phyloP scores from a whole-genome alignment of 2,888 invertebrate genomes.

The Pseudococcus longispinus region DNA sequence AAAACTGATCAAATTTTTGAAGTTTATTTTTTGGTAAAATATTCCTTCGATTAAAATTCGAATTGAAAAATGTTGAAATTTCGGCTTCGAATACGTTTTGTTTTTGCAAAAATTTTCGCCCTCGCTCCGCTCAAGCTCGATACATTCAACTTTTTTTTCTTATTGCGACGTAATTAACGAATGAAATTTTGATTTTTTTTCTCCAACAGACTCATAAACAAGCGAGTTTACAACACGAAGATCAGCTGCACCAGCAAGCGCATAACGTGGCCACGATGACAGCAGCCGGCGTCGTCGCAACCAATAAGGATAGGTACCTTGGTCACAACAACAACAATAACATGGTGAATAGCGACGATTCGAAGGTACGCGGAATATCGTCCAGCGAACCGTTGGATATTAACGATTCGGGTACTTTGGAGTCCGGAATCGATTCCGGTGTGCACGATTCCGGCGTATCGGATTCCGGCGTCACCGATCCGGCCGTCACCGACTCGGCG shows the following conservation, averaged over 20 bases:
- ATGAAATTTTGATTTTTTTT: not conserved
- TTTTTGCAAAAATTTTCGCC: too few species aligned
- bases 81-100: too few species aligned
- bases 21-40: too few species aligned
- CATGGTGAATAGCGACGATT: not conserved
- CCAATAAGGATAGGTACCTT: not conserved
- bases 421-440: conserved; percentile 45
- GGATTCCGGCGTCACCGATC: conserved; percentile 39
- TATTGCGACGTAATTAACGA: not conserved
- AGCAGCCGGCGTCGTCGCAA: not conserved
- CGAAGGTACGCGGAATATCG: not conserved
- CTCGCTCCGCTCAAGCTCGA: too few species aligned
- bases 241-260: not conserved
- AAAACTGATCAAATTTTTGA: too few species aligned
- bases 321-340: not conserved
- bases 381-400: not conserved
- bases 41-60: too few species aligned
- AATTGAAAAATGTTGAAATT: too few species aligned
- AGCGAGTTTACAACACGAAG: not conserved
- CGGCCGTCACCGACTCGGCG: not conserved
- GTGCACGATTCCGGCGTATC: conserved; percentile 44
- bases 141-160: too few species aligned
- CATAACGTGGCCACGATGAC: not conserved
- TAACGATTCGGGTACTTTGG: not conserved
- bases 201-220: not conserved